Base-by-base conservation (phyloP, 2,888 invertebrate genomes). In the Nebria salina region DNA sequence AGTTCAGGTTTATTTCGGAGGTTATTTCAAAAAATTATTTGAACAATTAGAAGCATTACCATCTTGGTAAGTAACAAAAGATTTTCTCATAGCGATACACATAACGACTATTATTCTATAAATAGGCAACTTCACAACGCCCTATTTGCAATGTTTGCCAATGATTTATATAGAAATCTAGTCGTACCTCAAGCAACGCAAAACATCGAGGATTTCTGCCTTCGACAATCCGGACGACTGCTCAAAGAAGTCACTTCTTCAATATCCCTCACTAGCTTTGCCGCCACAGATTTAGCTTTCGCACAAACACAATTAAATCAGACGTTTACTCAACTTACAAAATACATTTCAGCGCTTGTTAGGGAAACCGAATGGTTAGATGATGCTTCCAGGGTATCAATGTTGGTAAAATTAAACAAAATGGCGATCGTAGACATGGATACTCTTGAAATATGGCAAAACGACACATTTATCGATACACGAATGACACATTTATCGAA, bases 121-220 rank as follows among this genome's bases (percentile, higher is more conserved):
- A 34, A 73, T 70, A 85, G 86, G 75, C 77, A 83, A 82, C 74
- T 85, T 26, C 84, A 84, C 72, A 85, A 86, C 72, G 84, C 83
- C n/a, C 74, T 86, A 6, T 77, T 86, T 43, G 83, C 84, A 66
- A 85, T 86, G 76, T 85, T 85, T 72, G 85, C 85, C 0, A 78
- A 84, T 65, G 84, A 86, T 75, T 77, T 86, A 0, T 86, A 85
- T 76, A 82, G 84, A 75, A 84, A 86, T 43, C 83, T 85, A 15
- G 84, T 86, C 0, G 65, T 85, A 4, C 84, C 86, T 7, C 84
- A 82, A 72, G 80, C 82, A 13, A 83, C 80, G 70, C 43, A 77
- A 7, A 65, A 82, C 8, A 81, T 84, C 8, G 83, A 84, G 26
- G 65, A 75, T n/a, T 86, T 84, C 75, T 86, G 86, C 73, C 72